Conservation (phyloP, 2,113 vertebrate genomes). For the Sebastes schlegelii region DNA sequence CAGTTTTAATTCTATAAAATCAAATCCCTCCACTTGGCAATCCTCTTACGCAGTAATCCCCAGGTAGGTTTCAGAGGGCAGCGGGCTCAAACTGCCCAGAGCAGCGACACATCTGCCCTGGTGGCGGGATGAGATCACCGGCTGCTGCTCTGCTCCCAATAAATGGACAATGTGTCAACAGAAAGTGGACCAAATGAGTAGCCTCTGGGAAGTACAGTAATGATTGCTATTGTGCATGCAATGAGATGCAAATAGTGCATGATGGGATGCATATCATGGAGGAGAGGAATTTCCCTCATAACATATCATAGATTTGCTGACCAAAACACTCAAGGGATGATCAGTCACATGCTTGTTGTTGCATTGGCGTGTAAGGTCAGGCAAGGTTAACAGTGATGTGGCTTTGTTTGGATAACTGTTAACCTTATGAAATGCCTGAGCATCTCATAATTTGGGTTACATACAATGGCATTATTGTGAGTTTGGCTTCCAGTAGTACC, state of each 20-base stretch:
- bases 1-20: slow-evolving; percentile 79
- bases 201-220: background rate
- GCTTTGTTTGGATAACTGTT: no score
- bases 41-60: slow-evolving; percentile 80
- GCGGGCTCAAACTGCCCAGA: slow-evolving; percentile 57
- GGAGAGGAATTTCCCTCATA: background rate
- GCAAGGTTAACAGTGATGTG: background rate
- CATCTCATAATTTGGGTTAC: background rate
- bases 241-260: background rate
- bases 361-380: background rate
- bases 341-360: slow-evolving; percentile 8
- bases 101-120: slow-evolving; percentile 71
- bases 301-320: background rate
- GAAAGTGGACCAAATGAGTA: slow-evolving; percentile 14
- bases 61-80: slow-evolving; percentile 77
- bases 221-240: background rate
- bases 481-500: background rate
- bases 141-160: slow-evolving; percentile 37
- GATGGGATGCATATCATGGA: background rate
- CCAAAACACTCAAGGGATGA: background rate
- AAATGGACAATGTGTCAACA: slow-evolving; percentile 29
- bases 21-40: slow-evolving; percentile 77
- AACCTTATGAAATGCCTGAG: background rate
- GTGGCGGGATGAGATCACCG: slow-evolving; percentile 37
- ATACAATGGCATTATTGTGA: background rate